Conservation (phyloP, 2,888 invertebrate genomes). For the Drosophila paracracens region DNA sequence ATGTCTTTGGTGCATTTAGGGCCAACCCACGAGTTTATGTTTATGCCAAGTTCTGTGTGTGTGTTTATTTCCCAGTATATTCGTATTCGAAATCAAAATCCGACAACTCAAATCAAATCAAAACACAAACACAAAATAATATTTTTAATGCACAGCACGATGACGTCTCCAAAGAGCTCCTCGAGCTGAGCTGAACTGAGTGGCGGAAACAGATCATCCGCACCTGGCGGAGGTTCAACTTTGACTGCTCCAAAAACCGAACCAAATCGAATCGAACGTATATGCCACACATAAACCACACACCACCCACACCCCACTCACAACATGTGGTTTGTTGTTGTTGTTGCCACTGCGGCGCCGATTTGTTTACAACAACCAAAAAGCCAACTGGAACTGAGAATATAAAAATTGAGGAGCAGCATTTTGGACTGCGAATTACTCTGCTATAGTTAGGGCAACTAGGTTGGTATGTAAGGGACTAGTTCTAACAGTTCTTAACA, state of each 20-base stretch:
- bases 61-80: conserved; percentile 45
- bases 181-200: background rate
- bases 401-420: background rate
- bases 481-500: background rate
- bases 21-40: conserved; percentile 41
- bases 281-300: conserved; percentile 1
- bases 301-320: conserved; percentile 6
- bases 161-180: conserved; percentile 7
- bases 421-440: conserved; percentile 7
- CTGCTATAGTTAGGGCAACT: background rate
- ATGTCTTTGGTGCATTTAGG: conserved; percentile 22
- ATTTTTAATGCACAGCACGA: conserved; percentile 15
- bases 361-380: conserved; percentile 66
- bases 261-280: conserved; percentile 17
- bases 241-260: conserved; percentile 24
- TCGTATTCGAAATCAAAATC: conserved; percentile 6
- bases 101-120: conserved; percentile 10
- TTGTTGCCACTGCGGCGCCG: conserved; percentile 14
- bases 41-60: conserved; percentile 32
- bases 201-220: conserved; percentile 39
- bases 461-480: rapidly evolving
- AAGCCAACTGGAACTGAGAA: conserved; percentile 15
- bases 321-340: background rate
- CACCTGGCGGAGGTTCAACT: conserved; percentile 57
- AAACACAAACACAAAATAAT: conserved; percentile 8